A percentile compares a stretch with the other conserved stretches of the same genome.
Evolutionary conservation across 2,113 vertebrate genomes (phyloP).

Genomic region (Datnioides undecimradiatus): DNA sequence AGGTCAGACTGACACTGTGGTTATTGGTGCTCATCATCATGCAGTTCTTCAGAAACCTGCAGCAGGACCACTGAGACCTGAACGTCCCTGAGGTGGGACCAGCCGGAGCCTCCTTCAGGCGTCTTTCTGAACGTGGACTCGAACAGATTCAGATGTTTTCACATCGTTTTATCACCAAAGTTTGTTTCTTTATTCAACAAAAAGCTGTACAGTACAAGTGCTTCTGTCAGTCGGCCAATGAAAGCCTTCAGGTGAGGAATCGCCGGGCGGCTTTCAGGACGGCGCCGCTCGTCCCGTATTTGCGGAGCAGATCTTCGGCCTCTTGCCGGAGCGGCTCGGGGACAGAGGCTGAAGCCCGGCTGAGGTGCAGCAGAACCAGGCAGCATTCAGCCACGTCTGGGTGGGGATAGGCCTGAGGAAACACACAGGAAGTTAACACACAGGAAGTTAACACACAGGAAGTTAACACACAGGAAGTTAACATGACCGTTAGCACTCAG

Average conservation of each 20-base stretch:
- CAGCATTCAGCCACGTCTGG: constrained; percentile 94
- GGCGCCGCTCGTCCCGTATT: constrained; percentile 51
- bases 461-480: background rate
- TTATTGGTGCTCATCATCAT: background rate
- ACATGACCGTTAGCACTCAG: no score
- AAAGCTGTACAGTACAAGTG: constrained; percentile 49
- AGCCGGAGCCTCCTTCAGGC: background rate
- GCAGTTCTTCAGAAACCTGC: background rate
- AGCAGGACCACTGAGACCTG: background rate
- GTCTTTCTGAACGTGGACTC: background rate
- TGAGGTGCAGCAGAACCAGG: constrained; percentile 88
- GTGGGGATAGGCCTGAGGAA: constrained; percentile 85
- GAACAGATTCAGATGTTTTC: background rate
- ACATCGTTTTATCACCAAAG: constrained; percentile 1
- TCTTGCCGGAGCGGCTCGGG: constrained; percentile 67
- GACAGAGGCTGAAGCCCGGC: constrained; percentile 62
- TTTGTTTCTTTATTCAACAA: constrained; percentile 52
- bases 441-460: background rate
- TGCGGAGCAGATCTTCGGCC: constrained; percentile 84
- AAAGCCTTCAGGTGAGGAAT: constrained; percentile 65
- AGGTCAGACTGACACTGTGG: background rate
- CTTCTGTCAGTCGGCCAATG: background rate
- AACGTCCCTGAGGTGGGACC: background rate
- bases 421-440: background rate
- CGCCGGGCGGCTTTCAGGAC: constrained; percentile 65